phyloP scores from a whole-genome alignment of 2,113 vertebrate genomes.

The Choloepus hoffmanni region DNA sequence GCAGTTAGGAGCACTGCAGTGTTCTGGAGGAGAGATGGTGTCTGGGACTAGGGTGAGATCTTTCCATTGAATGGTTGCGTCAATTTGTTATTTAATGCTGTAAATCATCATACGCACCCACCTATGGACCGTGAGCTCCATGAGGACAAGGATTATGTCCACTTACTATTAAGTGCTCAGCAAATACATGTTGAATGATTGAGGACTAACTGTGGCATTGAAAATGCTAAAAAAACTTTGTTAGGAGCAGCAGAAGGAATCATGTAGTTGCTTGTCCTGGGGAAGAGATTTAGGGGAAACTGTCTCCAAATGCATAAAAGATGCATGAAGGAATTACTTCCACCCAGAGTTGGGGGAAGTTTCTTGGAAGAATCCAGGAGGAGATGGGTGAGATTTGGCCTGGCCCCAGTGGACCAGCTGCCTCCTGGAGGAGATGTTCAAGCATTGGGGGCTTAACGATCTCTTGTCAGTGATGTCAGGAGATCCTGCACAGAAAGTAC shows the following conservation, averaged over 20 bases:
- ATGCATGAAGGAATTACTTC: not conserved
- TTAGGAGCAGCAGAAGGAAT: not conserved
- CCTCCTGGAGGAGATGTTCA: not conserved
- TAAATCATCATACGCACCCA: rapidly evolving
- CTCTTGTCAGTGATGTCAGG: not conserved
- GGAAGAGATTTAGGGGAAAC: not conserved
- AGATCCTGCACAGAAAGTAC: not conserved
- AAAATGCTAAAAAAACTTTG: not conserved
- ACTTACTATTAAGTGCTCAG: not conserved
- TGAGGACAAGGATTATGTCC: not conserved
- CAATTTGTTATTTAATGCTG: not conserved
- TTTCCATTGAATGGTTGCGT: not conserved
- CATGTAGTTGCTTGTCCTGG: not conserved
- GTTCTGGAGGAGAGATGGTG: not conserved
- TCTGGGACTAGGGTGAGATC: not conserved
- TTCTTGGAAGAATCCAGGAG: not conserved
- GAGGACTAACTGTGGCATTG: not conserved
- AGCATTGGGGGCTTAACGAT: not conserved
- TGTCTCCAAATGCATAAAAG: not conserved
- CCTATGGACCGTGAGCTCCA: not conserved
- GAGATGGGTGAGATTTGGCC: not conserved
- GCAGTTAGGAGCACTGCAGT: not conserved
- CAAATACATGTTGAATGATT: not conserved
- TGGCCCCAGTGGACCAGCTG: not conserved
- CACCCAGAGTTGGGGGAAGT: not conserved